Percentiles rank a stretch among this genome's conserved stretches.
These are phyloP conservation scores for Eurystomus glaucurus DNA, from an alignment of 2,797 vertebrate species.

Conservation along the genomic window DNA sequence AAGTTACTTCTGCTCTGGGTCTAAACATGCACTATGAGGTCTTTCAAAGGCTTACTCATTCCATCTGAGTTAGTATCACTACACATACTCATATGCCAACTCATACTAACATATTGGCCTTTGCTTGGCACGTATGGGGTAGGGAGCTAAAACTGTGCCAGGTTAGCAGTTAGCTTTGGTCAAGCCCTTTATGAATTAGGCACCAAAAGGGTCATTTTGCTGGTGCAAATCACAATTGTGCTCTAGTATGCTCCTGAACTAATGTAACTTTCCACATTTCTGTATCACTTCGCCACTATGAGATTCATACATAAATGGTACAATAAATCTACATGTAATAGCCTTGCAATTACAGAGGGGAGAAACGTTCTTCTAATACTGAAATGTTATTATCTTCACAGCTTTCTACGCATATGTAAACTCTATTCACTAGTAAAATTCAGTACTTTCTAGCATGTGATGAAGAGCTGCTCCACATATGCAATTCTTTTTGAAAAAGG, in stretches of 20 bases:
- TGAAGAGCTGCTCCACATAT: background rate
- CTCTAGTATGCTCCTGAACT: background rate
- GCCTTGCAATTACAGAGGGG: background rate
- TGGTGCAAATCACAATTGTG: background rate
- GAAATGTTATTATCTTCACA: background rate
- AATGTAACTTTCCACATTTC: background rate
- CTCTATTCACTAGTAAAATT: background rate
- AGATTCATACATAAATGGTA: background rate
- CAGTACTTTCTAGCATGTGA: background rate
- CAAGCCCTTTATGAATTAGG: background rate
- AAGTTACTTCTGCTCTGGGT: background rate
- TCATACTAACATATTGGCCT: background rate
- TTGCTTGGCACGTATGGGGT: fast-evolving
- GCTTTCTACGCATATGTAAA: background rate
- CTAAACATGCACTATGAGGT: background rate
- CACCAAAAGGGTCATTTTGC: background rate
- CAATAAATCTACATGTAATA: background rate
- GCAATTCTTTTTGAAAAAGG: background rate
- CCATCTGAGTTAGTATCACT: background rate
- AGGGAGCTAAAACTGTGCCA: background rate
- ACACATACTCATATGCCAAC: background rate
- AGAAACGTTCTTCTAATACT: background rate
- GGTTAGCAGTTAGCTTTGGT: background rate
- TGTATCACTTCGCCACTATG: background rate
- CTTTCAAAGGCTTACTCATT: background rate